Conservation (phyloP, 2,113 vertebrate species). For the Rhinichthys klamathensis region DNA sequence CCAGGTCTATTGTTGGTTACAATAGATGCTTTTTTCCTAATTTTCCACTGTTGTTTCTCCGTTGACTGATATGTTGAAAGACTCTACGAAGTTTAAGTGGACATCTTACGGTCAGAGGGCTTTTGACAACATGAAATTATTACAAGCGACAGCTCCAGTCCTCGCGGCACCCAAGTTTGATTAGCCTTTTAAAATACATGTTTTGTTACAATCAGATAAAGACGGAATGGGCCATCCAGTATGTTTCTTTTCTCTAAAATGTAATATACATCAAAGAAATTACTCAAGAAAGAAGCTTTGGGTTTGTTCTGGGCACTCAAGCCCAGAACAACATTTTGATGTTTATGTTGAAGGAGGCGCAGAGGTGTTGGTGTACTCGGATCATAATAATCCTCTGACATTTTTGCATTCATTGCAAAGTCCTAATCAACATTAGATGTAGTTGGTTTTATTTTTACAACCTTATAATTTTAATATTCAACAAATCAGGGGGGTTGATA, state of each 20-base stretch:
- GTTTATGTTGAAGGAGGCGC: neutral
- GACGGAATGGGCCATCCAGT: neutral
- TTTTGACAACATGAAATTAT: constrained; percentile 17
- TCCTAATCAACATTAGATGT: neutral
- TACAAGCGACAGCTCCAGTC: neutral
- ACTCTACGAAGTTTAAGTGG: neutral
- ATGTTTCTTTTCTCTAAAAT: constrained; percentile 32
- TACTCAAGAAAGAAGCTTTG: constrained; percentile 26
- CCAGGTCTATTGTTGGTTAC: neutral
- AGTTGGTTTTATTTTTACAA: neutral
- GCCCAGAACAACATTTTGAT: neutral
- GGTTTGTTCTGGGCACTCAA: neutral
- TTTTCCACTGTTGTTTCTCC: constrained; percentile 1
- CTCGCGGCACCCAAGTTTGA: neutral
- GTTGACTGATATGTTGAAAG: neutral
- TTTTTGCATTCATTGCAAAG: constrained; percentile 1
- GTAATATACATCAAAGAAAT: neutral
- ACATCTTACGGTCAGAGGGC: neutral
- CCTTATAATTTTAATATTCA: neutral
- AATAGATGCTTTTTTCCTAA: neutral
- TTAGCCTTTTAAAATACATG: neutral
- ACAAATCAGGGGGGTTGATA: neutral
- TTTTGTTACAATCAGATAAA: neutral
- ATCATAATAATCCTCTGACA: constrained; percentile 26
- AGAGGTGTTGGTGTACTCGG: neutral